Conservation (phyloP, 2,797 vertebrate species). For the Notoglanidium macrostoma region DNA sequence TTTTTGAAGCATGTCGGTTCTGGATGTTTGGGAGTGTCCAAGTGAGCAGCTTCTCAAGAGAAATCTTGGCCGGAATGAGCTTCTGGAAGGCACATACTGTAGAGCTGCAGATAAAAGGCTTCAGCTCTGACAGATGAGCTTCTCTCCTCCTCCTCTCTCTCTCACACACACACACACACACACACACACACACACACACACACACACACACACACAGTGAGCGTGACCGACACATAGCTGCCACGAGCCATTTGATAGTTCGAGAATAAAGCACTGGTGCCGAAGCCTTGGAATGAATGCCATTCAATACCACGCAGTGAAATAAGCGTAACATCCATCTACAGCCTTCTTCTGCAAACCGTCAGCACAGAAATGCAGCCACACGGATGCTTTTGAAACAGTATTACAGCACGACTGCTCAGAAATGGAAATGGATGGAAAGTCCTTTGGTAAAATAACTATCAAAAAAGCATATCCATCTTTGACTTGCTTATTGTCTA, state of each 20-base stretch:
- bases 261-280: slow-evolving; percentile 27
- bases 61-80: slow-evolving; percentile 51
- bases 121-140: slow-evolving; percentile 52
- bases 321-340: slow-evolving; percentile 19
- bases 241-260: slow-evolving; percentile 39
- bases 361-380: background rate
- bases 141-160: background rate
- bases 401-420: background rate
- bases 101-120: slow-evolving; percentile 66
- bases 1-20: slow-evolving; percentile 10
- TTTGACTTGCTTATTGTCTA: too few relatives aligned
- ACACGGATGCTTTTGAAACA: background rate
- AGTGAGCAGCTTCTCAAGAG: slow-evolving; percentile 27
- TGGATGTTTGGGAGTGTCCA: slow-evolving; percentile 12
- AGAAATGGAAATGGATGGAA: background rate
- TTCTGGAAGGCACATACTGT: slow-evolving; percentile 64
- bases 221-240: slow-evolving; percentile 28
- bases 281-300: slow-evolving; percentile 39
- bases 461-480: background rate
- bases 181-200: background rate
- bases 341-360: slow-evolving; percentile 10
- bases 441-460: background rate
- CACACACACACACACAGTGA: background rate
- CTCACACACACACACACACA: background rate
- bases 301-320: slow-evolving; percentile 17